phyloP scores from a whole-genome alignment of 2,888 invertebrate species.

The Venusia cambrica region DNA sequence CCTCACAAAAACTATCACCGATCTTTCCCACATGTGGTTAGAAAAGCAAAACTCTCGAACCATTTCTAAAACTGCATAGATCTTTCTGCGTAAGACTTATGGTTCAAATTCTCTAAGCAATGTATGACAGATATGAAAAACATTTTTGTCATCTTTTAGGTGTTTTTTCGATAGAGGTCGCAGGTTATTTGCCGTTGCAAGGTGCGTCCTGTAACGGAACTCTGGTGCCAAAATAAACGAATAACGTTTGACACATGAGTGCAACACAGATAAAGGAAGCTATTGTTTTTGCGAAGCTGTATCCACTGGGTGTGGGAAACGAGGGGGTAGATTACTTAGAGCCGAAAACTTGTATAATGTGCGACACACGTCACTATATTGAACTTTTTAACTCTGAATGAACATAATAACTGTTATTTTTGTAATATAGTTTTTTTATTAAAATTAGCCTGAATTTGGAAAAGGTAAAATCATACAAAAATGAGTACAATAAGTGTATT shows the following conservation, averaged over 20 bases:
- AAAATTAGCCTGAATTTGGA: too few species aligned
- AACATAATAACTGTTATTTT: too few species aligned
- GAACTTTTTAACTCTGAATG: too few species aligned
- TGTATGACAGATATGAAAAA: conserved; percentile 2
- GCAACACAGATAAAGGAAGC: conserved; percentile 59
- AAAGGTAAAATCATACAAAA: too few species aligned
- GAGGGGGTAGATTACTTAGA: conserved; percentile 4
- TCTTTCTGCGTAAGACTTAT: background rate
- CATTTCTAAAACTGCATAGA: background rate
- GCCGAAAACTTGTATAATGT: too few species aligned
- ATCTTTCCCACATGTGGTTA: conserved; percentile 57
- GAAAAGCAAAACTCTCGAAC: conserved; percentile 11
- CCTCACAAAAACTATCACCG: conserved; percentile 56
- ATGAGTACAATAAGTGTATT: too few species aligned
- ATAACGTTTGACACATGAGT: conserved; percentile 54
- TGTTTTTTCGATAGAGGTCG: conserved; percentile 54
- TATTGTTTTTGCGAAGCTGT: conserved; percentile 61
- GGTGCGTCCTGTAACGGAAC: conserved; percentile 74
- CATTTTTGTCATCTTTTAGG: conserved; percentile 10
- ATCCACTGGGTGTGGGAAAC: conserved; percentile 30
- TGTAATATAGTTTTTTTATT: too few species aligned
- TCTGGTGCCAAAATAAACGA: conserved; percentile 68
- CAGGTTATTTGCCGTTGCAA: conserved; percentile 78
- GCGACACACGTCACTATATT: too few species aligned
- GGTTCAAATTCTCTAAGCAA: conserved; percentile 1